These are phyloP conservation scores for Carcinoscorpius rotundicauda DNA, from an alignment of 1,140 invertebrate genomes.

Conservation along the genomic window DNA sequence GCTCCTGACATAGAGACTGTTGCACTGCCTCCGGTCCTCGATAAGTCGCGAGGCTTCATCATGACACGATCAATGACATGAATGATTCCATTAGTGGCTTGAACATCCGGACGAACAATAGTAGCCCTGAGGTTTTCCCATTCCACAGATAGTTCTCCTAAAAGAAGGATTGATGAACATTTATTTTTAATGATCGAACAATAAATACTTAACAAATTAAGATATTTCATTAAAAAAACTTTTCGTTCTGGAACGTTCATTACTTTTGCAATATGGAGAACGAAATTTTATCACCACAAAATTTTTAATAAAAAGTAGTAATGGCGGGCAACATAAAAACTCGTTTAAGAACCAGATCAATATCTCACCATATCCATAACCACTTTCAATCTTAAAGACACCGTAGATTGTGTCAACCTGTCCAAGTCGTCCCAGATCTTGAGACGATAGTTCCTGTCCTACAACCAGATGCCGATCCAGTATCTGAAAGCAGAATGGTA, in stretches of 20 bases:
- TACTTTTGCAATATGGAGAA: too few relatives aligned
- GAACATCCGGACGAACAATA: conserved; percentile 74
- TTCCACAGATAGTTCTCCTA: conserved; percentile 59
- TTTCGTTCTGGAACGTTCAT: too few relatives aligned
- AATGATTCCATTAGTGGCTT: conserved; percentile 84
- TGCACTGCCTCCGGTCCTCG: conserved; percentile 4
- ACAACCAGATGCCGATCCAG: conserved; percentile 21
- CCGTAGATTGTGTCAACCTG: conserved; percentile 21
- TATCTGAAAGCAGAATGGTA: conserved; percentile 10
- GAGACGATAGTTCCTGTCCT: conserved; percentile 11
- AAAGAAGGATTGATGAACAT: too few relatives aligned
- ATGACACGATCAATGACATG: conserved; percentile 79
- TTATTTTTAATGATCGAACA: too few relatives aligned
- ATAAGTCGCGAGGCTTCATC: conserved; percentile 64
- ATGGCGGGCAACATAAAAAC: background rate
- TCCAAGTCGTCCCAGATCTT: conserved; percentile 13
- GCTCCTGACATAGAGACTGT: too few relatives aligned
- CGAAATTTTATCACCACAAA: too few relatives aligned
- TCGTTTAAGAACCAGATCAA: background rate
- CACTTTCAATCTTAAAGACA: conserved; percentile 18
- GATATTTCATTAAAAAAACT: too few relatives aligned
- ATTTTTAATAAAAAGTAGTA: too few relatives aligned
- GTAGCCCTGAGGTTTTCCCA: conserved; percentile 69
- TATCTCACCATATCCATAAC: background rate
- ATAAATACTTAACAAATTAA: too few relatives aligned